Conservation (phyloP, 1,140 invertebrate genomes). For the Gryllus bimaculatus region DNA sequence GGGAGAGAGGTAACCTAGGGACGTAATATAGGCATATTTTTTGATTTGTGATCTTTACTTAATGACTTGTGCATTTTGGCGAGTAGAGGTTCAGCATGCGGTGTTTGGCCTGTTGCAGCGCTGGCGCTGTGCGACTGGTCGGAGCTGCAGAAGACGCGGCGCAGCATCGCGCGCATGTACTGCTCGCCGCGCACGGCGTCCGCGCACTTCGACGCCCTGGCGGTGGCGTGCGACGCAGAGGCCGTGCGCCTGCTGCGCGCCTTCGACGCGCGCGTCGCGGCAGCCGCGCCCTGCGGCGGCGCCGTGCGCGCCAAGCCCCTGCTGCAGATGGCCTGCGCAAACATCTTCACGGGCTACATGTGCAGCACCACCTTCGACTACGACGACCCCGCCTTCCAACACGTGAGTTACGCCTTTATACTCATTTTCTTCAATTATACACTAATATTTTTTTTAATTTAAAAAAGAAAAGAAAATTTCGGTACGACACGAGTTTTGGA, state of each 20-base stretch:
- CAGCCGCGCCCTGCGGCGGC: slow-evolving; percentile 29
- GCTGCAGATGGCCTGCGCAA: slow-evolving; percentile 60
- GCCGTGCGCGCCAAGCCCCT: slow-evolving; percentile 45
- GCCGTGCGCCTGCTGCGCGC: slow-evolving; percentile 21
- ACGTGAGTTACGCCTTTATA: slow-evolving; percentile 23
- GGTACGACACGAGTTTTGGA: too few species aligned
- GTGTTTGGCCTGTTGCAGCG: slow-evolving; percentile 47
- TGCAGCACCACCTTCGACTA: slow-evolving; percentile 62
- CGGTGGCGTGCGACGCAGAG: slow-evolving; percentile 25
- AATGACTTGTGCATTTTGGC: too few species aligned
- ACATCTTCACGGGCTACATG: slow-evolving; percentile 79
- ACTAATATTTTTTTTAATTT: too few species aligned
- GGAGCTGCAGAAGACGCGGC: slow-evolving; percentile 61
- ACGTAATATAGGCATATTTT: too few species aligned
- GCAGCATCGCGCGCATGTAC: slow-evolving; percentile 65
- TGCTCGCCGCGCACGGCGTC: slow-evolving; percentile 67
- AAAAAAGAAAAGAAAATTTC: too few species aligned
- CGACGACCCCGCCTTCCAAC: slow-evolving; percentile 51
- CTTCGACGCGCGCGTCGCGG: slow-evolving; percentile 25
- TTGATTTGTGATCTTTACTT: too few species aligned
- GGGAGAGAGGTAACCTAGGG: too few species aligned
- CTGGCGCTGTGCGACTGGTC: slow-evolving; percentile 81
- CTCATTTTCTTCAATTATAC: not conserved
- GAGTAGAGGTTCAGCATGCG: too few species aligned
- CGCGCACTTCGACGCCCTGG: slow-evolving; percentile 39